Percentiles rank a stretch among this genome's conserved stretches.
Evolutionary conservation across 2,113 vertebrate species (phyloP).

Genomic region (Vicugna pacos): DNA sequence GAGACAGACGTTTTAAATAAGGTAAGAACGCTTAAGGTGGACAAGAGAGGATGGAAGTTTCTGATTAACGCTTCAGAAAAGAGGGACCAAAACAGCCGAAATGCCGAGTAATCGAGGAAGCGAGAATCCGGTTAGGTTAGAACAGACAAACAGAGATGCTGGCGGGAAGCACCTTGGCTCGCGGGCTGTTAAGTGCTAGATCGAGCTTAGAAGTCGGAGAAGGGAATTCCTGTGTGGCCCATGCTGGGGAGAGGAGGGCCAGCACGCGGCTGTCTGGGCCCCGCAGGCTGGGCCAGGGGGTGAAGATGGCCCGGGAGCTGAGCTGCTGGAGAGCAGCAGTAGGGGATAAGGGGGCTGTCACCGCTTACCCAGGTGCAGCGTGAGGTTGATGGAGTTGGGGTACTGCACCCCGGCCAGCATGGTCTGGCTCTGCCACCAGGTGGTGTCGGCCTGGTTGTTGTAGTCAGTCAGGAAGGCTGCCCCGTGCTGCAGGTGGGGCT

Average conservation of each 20-base stretch:
- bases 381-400: constrained; percentile 96
- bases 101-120: not conserved
- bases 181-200: not conserved
- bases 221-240: constrained; percentile 24
- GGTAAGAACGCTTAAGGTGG: not conserved
- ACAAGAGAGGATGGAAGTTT: not conserved
- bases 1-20: not conserved
- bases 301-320: not conserved
- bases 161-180: not conserved
- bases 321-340: not conserved
- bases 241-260: not conserved
- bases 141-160: not conserved
- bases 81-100: not conserved
- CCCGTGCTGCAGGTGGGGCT: constrained; percentile 93
- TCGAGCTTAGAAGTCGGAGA: not conserved
- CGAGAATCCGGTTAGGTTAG: not conserved
- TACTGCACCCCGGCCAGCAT: constrained; percentile 99
- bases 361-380: constrained; percentile 95
- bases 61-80: not conserved
- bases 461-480: constrained; percentile 97
- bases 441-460: constrained; percentile 98
- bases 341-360: constrained; percentile 60
- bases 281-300: not conserved
- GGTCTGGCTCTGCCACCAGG: constrained; percentile 99
- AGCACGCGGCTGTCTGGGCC: not conserved